A percentile compares a stretch with the other conserved stretches of the same genome.
phyloP scores from a whole-genome alignment of 2,113 vertebrate genomes.

The Colossoma macropomum region DNA sequence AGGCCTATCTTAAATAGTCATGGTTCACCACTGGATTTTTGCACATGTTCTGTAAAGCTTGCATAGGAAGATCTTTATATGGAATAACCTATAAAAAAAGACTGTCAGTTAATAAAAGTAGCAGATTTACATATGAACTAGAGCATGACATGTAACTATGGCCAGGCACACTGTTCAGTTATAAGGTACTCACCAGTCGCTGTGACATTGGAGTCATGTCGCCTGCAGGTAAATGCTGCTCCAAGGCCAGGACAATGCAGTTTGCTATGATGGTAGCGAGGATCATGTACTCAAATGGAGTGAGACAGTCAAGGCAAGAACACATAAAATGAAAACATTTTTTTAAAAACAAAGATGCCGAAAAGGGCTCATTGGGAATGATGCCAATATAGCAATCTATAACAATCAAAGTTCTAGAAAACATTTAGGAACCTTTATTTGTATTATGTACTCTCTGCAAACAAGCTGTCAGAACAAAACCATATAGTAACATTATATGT shows the following conservation, averaged over 20 bases:
- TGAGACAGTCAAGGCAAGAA: conserved; percentile 81
- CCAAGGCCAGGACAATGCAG: conserved; percentile 96
- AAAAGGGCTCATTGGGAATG: too few species aligned
- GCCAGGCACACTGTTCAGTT: background rate
- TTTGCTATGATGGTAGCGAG: conserved; percentile 98
- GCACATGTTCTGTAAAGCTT: too few species aligned
- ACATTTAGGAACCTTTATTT: too few species aligned
- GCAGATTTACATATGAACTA: background rate
- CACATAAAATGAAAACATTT: background rate
- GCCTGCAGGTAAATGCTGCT: conserved; percentile 91
- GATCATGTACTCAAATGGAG: conserved; percentile 99
- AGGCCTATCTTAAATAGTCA: too few species aligned
- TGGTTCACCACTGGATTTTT: too few species aligned
- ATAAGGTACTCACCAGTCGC: conserved; percentile 86
- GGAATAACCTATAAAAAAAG: background rate
- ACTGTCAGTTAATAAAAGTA: background rate
- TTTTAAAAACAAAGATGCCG: background rate
- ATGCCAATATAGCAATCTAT: too few species aligned
- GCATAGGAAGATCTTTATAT: too few species aligned
- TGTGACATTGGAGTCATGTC: conserved; percentile 98
- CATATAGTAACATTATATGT: too few species aligned
- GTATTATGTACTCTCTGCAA: too few species aligned
- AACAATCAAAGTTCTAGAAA: too few species aligned
- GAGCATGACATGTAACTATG: background rate
- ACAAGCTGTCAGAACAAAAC: too few species aligned